Base-by-base conservation (phyloP, 2,888 invertebrate genomes). In the Pyrgus malvae region DNA sequence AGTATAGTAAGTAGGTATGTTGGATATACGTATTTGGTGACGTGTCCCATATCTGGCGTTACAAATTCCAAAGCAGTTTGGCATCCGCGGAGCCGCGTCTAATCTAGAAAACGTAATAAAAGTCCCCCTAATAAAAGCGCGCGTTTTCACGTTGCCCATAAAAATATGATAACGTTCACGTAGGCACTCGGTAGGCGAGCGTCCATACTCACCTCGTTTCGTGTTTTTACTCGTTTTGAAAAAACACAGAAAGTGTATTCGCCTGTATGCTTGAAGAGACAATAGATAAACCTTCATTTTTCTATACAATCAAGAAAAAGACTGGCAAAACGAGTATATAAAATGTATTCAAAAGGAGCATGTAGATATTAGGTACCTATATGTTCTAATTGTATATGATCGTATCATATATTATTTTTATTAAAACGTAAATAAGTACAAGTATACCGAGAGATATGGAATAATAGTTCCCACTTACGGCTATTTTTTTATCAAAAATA, bases 81-180 rank as follows among this genome's bases (percentile, higher is more conserved):
- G 60, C 65, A 60, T 60, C 61, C 55, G 50, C 58, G 55, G 50
- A 31, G 60, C 63, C 64, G 60, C 58, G 71, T 69, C 83, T 89
- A 90, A 89, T 89, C 88, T 88, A 87, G 82, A 76, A 74, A 78
- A 74, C 72, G 77, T 80, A 85, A 88, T 89, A 88, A 31, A 89
- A 81, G 72, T 66, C 70, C 70, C 76, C 75, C 74, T 80, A 82
- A 85, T 88, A 87, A 89, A 88, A 85, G 65, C 73, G 74, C 77
- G 74, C 83, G 77, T 86, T 88, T 88, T 86, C 88, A 87, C 84
- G 84, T 84, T 72, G 70, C 69, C 80, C 83, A 78, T 89, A 88
- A 90, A 88, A 89, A 86, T 87, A 87, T 90, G 89, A 88, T 90
- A 88, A 90, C 86, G 78, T 78, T 78, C 84, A 85, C 85, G 86